Evolutionary conservation across 2,888 invertebrate genomes (phyloP).

Genomic region (Erebia epiphron): DNA sequence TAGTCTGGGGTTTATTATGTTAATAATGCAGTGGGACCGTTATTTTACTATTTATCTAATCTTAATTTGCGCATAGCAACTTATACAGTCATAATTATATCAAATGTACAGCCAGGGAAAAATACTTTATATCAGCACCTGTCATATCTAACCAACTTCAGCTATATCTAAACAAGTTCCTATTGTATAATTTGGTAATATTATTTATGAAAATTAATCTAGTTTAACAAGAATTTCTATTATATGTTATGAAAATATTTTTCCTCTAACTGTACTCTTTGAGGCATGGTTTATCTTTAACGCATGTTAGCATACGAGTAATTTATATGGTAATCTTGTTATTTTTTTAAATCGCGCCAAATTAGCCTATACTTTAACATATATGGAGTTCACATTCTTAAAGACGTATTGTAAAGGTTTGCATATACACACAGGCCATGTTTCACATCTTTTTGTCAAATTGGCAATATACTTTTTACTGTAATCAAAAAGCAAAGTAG

Average conservation of each 20-base stretch:
- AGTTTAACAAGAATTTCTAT: background rate
- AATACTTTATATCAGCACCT: background rate
- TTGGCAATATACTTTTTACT: background rate
- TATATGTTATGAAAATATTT: background rate
- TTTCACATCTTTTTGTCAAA: background rate
- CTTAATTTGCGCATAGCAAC: conserved; percentile 3
- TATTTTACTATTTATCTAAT: background rate
- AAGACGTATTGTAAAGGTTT: background rate
- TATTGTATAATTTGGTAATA: background rate
- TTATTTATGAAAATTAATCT: background rate
- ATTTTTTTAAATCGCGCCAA: background rate
- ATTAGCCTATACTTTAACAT: background rate
- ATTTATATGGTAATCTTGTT: background rate
- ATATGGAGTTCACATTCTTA: conserved; percentile 9
- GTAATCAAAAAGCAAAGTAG: background rate
- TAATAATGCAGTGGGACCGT: no score
- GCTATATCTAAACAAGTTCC: background rate
- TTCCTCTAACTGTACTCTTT: conserved; percentile 6
- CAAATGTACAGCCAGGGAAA: conserved; percentile 12
- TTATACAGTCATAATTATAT: conserved; percentile 4
- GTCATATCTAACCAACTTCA: background rate
- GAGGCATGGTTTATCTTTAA: conserved; percentile 12
- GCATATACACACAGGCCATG: background rate
- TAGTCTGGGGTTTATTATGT: no score
- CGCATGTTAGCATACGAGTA: background rate